These are phyloP conservation scores for Leptogaster cylindrica DNA, from an alignment of 2,888 invertebrate species.

Conservation along the genomic window DNA sequence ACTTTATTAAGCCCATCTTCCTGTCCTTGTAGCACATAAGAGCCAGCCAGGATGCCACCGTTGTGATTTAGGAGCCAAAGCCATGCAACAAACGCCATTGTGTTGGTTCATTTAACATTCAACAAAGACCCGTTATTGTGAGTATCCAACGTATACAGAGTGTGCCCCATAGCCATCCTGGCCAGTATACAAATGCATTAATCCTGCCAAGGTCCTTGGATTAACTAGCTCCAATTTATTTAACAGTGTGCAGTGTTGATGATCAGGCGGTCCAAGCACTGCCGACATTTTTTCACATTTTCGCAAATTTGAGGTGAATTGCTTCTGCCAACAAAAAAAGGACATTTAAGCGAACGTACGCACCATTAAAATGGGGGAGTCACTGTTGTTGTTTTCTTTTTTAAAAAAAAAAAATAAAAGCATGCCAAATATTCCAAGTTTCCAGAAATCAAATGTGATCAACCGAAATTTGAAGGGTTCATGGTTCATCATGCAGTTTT, in stretches of 20 bases:
- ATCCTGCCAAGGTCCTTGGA: constrained; percentile 17
- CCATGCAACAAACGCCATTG: constrained; percentile 39
- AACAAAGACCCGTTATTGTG: constrained; percentile 41
- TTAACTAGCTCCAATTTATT: constrained; percentile 21
- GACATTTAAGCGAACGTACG: too few species aligned
- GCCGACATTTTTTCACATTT: too few species aligned
- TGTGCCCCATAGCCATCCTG: not conserved
- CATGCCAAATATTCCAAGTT: too few species aligned
- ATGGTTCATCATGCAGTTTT: too few species aligned
- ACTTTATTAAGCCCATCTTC: constrained; percentile 44
- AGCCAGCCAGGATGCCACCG: constrained; percentile 10
- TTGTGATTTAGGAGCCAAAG: constrained; percentile 36
- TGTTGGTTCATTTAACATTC: constrained; percentile 45
- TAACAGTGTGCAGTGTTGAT: not conserved
- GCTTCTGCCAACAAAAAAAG: too few species aligned
- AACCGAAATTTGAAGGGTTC: too few species aligned
- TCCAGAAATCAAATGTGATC: too few species aligned
- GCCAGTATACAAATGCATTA: constrained; percentile 23
- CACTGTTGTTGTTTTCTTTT: too few species aligned
- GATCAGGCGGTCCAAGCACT: too few species aligned
- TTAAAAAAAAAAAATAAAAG: too few species aligned
- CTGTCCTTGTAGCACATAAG: constrained; percentile 17
- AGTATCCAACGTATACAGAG: constrained; percentile 38
- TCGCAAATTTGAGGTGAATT: too few species aligned
- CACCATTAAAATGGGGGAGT: too few species aligned